Evolutionary conservation across 2,797 vertebrate genomes (phyloP).

Genomic region (Poeciliopsis gracilis): DNA sequence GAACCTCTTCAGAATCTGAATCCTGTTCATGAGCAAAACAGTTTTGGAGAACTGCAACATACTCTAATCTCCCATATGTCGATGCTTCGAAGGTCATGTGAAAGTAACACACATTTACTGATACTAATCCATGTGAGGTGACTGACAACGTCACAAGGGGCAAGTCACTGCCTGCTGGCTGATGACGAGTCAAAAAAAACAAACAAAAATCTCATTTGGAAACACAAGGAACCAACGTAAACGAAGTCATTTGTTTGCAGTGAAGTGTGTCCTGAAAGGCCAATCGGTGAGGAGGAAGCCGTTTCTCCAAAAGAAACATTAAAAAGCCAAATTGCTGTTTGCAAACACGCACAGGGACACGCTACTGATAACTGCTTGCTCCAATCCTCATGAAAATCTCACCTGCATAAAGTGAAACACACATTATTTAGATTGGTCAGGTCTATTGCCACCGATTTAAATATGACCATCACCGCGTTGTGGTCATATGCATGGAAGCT

Average conservation of each 20-base stretch:
- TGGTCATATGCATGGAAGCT: background rate
- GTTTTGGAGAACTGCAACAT: background rate
- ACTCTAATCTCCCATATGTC: too few relatives aligned
- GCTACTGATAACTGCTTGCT: background rate
- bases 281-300: background rate
- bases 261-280: background rate
- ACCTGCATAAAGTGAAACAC: background rate
- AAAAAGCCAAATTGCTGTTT: background rate
- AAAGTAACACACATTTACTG: too few relatives aligned
- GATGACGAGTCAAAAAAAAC: too few relatives aligned
- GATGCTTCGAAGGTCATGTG: too few relatives aligned
- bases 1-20: too few relatives aligned
- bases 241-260: too few relatives aligned
- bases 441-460: background rate
- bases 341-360: background rate
- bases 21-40: too few relatives aligned
- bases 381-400: background rate
- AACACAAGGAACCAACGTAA: too few relatives aligned
- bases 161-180: too few relatives aligned
- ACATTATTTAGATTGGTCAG: background rate
- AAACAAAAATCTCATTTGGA: too few relatives aligned
- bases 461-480: background rate
- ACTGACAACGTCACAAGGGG: too few relatives aligned
- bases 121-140: too few relatives aligned
- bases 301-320: background rate